phyloP scores from a whole-genome alignment of 2,888 invertebrate genomes.

The Trypoxylon attenuatum region DNA sequence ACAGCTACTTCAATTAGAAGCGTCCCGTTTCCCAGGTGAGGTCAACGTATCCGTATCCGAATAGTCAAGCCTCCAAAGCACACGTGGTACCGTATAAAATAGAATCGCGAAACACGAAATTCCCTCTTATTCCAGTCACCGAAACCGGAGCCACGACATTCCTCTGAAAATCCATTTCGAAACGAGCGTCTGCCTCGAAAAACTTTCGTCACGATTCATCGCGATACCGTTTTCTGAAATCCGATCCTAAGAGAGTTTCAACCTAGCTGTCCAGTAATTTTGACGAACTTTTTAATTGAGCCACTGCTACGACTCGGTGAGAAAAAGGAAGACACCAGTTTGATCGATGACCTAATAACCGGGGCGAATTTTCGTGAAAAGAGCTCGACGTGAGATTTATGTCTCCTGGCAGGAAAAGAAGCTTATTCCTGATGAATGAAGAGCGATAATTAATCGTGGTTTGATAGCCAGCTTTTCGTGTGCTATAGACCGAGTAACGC shows the following conservation, averaged over 20 bases:
- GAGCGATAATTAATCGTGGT: not conserved
- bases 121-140: slow-evolving; percentile 18
- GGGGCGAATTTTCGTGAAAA: not conserved
- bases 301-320: not conserved
- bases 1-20: not conserved
- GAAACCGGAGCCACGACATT: slow-evolving; percentile 47
- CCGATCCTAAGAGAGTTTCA: not conserved
- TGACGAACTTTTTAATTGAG: not conserved
- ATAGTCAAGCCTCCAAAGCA: slow-evolving; percentile 33
- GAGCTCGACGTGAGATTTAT: not conserved
- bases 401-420: not conserved
- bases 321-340: not conserved
- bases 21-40: slow-evolving; percentile 12
- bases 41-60: slow-evolving; percentile 26
- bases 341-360: not conserved
- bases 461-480: not conserved
- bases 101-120: slow-evolving; percentile 24
- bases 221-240: not conserved
- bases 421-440: not conserved
- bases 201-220: not conserved
- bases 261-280: not conserved
- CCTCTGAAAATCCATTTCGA: slow-evolving; percentile 24
- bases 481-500: not conserved
- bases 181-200: slow-evolving; percentile 7
- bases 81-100: slow-evolving; percentile 22